Evolutionary conservation across 1,140 invertebrate species (phyloP), one percentile per base, ranked within the genome.

Genomic region (Drosophila pectinifera): DNA sequence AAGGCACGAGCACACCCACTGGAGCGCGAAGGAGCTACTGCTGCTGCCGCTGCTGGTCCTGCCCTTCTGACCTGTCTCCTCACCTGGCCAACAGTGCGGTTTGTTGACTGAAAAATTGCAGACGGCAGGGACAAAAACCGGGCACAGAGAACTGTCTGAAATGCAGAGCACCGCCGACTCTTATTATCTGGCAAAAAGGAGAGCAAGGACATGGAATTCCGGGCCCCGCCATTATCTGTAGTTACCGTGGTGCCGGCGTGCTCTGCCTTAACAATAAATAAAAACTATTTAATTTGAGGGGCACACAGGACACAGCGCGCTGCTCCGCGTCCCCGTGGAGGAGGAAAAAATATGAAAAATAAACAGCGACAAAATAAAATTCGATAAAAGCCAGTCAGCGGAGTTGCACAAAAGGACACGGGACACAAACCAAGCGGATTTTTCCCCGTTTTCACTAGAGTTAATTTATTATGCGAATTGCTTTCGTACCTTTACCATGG

Each of bases 391-490:
- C 61, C 59, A 51, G 34, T 28, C 53, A 45, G 24, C 3, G 22
- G 67, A 56, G 67, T 38, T 31, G 26, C 24, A 48, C 31, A 51
- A 76, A 62, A 42, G 22, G 36, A 68, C 59, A 22, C 34, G 36
- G 28, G 36, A 68, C 59, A 31, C 34, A 31, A 34, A 38, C 39
- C 55, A 18, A 65, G 48, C 45, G 46, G 34, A 49, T 75, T 65
- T 48, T 41, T 59, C n/a, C 31, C 13, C 36, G 31, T 59, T 76
- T 76, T 59, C 38, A 65, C 57, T 46, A 78, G 62, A 73, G 73
- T 84, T 89, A 84, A 88, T 88, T 89, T 88, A 88, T 89, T 88
- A 89, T 88, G 84, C 80, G 84, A 80, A 84, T 84, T 88, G 77
- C 76, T 80, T 84, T 80, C 82, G 72, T 78, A 73, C 64, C 67